Base-by-base conservation (phyloP, 2,797 vertebrate genomes). In the Trematocara caparti region DNA sequence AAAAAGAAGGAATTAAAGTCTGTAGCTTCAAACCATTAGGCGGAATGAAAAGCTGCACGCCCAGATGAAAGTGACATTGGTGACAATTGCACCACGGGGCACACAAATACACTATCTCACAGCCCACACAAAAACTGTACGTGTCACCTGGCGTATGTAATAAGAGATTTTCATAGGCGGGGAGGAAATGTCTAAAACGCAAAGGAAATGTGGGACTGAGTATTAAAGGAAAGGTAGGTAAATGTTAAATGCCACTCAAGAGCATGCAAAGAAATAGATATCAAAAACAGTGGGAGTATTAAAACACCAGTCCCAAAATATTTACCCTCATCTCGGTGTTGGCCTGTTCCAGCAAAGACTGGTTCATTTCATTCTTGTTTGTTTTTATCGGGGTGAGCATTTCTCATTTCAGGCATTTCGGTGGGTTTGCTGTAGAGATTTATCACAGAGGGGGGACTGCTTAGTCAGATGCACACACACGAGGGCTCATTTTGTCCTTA, bases 11-110 rank as follows among this genome's bases (percentile, higher is more conserved):
- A 88, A 83, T 89, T 84, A 64, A 84, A 85, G 77, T 76, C 24
- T 76, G 59, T 38, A 75, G 87, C 79, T 83, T 88, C 81, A 89
- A 82, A 89, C 76, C 82, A 6, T 69, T 62, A 34, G 64, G 81
- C 14, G 53, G 38, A 57, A 80, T 78, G 72, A 87, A 71, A 78
- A 86, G 86, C 32, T 78, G 79, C 66, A 69, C 11, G 34, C 34
- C 66, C 47, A 50, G 64, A 91, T 88, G 76, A 87, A 87, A 87
- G 83, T 90, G 88, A 91, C 83, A 86, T 48, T 81, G 78, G 81
- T 86, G 82, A 82, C 86, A 87, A 84, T 76, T 55, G 49, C 71
- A 82, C 81, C 83, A 75, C 62, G 3, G 75, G 79, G 75, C 77
- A 64, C 73, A 78, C 38, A 51, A 64, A 82, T 62, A 48, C 59